Conservation (phyloP, 2,888 invertebrate species). For the Sturmia bella region DNA sequence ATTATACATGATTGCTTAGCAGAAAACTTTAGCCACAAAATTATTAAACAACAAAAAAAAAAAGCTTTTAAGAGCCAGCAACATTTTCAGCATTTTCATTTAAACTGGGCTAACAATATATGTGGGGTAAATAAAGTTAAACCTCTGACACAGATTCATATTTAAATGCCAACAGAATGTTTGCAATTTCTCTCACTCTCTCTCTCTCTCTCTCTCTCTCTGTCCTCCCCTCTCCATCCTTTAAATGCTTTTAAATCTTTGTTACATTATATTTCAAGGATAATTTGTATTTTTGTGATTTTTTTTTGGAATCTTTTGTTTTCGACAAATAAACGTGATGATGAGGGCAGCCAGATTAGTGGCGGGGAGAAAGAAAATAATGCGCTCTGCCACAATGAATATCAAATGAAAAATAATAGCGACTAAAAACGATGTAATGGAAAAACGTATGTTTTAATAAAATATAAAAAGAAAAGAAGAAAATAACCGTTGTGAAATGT, state of each 20-base stretch:
- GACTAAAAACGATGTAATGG: constrained; percentile 33
- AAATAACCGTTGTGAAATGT: constrained; percentile 57
- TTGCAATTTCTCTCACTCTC: constrained; percentile 11
- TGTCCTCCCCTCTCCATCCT: too few relatives aligned
- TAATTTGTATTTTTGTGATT: constrained; percentile 24
- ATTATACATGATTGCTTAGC: constrained; percentile 13
- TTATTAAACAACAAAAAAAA: constrained; percentile 12
- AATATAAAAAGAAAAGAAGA: constrained; percentile 1
- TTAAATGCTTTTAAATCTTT: constrained; percentile 6
- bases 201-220: neutral
- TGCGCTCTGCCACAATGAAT: constrained; percentile 21
- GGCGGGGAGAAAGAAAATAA: neutral
- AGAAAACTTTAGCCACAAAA: constrained; percentile 28
- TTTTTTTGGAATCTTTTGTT: constrained; percentile 5
- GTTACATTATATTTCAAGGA: constrained; percentile 55
- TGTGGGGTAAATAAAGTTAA: constrained; percentile 51
- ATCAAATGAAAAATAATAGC: constrained; percentile 41
- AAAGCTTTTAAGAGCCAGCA: neutral
- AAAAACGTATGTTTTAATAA: constrained; percentile 27
- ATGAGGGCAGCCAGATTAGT: neutral
- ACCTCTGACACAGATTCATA: constrained; percentile 60
- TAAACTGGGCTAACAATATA: constrained; percentile 43
- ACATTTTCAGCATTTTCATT: constrained; percentile 30
- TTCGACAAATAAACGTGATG: constrained; percentile 1
- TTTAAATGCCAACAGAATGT: constrained; percentile 60